Base-by-base conservation (phyloP, 2,797 vertebrate genomes). In the Esox masquinongy region DNA sequence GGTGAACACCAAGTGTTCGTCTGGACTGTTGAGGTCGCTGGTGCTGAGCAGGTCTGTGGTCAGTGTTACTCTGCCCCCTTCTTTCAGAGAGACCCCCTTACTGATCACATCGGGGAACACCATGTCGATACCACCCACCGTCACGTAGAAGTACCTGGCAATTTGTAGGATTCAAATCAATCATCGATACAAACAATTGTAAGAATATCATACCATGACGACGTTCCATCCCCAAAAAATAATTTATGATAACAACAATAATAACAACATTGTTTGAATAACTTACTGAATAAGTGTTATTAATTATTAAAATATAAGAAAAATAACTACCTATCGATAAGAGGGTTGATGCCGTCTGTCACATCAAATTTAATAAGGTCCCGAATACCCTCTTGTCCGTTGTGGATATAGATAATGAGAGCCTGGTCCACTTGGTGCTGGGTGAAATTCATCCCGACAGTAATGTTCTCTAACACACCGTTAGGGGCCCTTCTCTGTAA, bases 361-460 rank as follows among this genome's bases (percentile, higher is more conserved):
- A 99, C 96, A 71, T 99, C 98, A 79, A 99, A 99, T 83, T 99
- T 99, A 81, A 99, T 94, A 49, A 99, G 94, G 88, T 99, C 98
- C 9, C 97, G 95, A 69, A 97, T 90, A 70, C 97, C 96, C 75
- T 97, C 95, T 78, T 93, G 95, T 50, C 97, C 97, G 11, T 93
- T 95, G 83, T 99, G 97, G 72, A 90, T 79, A 69, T 99, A 99
- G 8, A 89, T 78, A 78, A 99, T 97, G 29, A 96, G 80, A 68
- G 92, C 95, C 82, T 92, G 95, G 87, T 99, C 97, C n/a, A 99
- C 84, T 61, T 99, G 96, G 15, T 90, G 95, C 74, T 99, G 98
- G 2, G 97, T 98, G 76, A 99, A 98, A 87, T 97, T 99, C 96
- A 96, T 97, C 64, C 96, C 97, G 67, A 95, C 66, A 0, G 96